Base-by-base conservation (phyloP, 2,797 vertebrate genomes). In the Ptychadena robeensis region DNA sequence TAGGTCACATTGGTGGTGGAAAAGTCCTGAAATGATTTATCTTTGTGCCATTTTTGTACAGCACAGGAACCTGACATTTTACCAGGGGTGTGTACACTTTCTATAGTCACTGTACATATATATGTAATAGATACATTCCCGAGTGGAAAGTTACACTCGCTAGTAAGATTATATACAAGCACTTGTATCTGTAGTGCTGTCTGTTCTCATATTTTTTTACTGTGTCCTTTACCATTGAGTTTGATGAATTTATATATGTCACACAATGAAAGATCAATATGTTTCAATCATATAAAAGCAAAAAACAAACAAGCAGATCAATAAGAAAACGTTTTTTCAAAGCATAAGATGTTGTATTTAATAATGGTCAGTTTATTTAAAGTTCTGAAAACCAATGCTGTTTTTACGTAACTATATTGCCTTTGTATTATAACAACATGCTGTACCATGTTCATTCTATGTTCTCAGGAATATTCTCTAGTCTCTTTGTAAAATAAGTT, bases 341-440 rank as follows among this genome's bases (percentile, higher is more conserved):
- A 68, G 64, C 64, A 78, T 9, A 57, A 15, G 9, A 53, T 27
- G 22, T 22, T 66, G 31, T 18, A 34, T 30, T 77, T 18, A 77
- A 67, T 77, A 66, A 77, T 77, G 28, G 27, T 67, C 74, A 67
- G 44, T 77, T 77, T 66, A 48, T 53, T 66, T 25, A 67, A 77
- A 44, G 61, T 31, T 67, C 32, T 66, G 63, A 66, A 77, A 77
- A 32, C 10, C 37, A 38, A 48, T 25, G 67, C 28, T 14, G n/a
- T 63, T 63, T 74, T 64, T 9, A 14, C 40, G 2, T 44, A 38
- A 2, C 59, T 65, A n/a, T 44, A 37, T 40, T n/a, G 57, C 22
- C 34, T 22, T 63, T 12, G 5, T 40, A 5, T 63, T 40, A 76
- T 9, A 40, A 35, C 63, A 40, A 35, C 63, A 31, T 65, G 63